phyloP scores from a whole-genome alignment of 2,888 invertebrate species.

The Platerodrilus igneus region DNA sequence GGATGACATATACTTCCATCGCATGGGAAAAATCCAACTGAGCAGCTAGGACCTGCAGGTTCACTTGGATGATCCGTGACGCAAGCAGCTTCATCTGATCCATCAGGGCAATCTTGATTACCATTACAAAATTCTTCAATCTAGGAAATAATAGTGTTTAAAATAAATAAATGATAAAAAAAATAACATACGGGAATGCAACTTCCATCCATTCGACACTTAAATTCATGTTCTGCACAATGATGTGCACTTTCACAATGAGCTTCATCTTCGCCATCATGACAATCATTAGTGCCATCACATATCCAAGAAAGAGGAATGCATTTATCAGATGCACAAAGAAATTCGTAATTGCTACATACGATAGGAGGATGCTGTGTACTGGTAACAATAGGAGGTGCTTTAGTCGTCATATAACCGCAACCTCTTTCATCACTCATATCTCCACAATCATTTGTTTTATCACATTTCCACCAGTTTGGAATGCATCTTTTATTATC shows the following conservation, averaged over 20 bases:
- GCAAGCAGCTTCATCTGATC: conserved; percentile 50
- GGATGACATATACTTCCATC: conserved; percentile 60
- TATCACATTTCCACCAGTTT: conserved; percentile 78
- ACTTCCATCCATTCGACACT: conserved; percentile 59
- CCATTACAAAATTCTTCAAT: conserved; percentile 51
- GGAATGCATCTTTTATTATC: conserved; percentile 66
- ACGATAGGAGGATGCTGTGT: conserved; percentile 34
- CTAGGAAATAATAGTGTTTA: conserved; percentile 32
- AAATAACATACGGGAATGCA: conserved; percentile 50
- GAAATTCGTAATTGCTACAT: conserved; percentile 57
- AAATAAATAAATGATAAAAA: conserved; percentile 3
- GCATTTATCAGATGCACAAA: conserved; percentile 55
- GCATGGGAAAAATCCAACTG: conserved; percentile 53
- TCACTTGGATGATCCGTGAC: conserved; percentile 37
- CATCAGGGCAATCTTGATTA: conserved; percentile 54
- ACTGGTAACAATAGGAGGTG: conserved; percentile 25
- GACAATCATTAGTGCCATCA: conserved; percentile 58
- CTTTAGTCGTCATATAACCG: conserved; percentile 22
- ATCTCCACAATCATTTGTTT: conserved; percentile 71
- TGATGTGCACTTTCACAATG: conserved; percentile 36
- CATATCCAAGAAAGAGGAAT: conserved; percentile 60
- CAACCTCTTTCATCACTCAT: conserved; percentile 65
- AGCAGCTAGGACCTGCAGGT: conserved; percentile 51
- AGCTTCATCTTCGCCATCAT: conserved; percentile 59
- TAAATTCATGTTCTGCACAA: conserved; percentile 51